Percentiles rank a stretch among this genome's conserved stretches.
These are phyloP conservation scores for Anorthoa munda DNA, from an alignment of 2,888 invertebrate species.

Conservation along the genomic window DNA sequence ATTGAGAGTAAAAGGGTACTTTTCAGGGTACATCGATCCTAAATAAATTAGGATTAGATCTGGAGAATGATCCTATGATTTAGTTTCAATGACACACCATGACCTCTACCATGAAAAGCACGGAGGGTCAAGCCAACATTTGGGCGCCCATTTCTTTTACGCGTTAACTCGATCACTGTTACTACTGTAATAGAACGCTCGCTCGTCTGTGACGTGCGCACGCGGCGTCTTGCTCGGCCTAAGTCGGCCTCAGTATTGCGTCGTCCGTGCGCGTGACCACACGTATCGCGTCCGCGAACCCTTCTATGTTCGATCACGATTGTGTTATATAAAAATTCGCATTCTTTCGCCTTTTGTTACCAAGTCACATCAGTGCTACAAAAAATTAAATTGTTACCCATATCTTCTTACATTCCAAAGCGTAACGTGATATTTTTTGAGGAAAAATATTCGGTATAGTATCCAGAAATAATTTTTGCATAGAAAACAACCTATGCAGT, in stretches of 20 bases:
- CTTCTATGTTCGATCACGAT: constrained; percentile 68
- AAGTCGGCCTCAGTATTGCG: constrained; percentile 76
- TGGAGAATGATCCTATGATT: not conserved
- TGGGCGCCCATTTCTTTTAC: constrained; percentile 66
- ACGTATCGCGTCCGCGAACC: constrained; percentile 71
- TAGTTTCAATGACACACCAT: not conserved
- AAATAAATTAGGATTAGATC: not conserved
- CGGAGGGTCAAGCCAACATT: constrained; percentile 43
- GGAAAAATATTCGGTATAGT: constrained; percentile 72
- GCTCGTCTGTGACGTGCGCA: constrained; percentile 68
- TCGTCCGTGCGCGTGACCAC: constrained; percentile 74
- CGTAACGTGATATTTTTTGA: constrained; percentile 67
- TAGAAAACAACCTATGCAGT: constrained; percentile 63
- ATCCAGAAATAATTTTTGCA: constrained; percentile 68
- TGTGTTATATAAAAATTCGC: constrained; percentile 80
- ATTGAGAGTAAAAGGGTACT: not conserved
- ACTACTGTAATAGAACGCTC: constrained; percentile 70
- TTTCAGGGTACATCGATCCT: too few species aligned
- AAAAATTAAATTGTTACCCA: constrained; percentile 45
- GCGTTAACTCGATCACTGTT: constrained; percentile 66
- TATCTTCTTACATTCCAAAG: constrained; percentile 61
- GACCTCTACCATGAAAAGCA: constrained; percentile 17
- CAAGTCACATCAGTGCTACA: constrained; percentile 61
- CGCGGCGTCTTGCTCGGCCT: constrained; percentile 51
- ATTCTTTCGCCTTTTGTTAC: constrained; percentile 67